Evolutionary conservation across 2,113 vertebrate species (phyloP).

Genomic region (Platanista minor): DNA sequence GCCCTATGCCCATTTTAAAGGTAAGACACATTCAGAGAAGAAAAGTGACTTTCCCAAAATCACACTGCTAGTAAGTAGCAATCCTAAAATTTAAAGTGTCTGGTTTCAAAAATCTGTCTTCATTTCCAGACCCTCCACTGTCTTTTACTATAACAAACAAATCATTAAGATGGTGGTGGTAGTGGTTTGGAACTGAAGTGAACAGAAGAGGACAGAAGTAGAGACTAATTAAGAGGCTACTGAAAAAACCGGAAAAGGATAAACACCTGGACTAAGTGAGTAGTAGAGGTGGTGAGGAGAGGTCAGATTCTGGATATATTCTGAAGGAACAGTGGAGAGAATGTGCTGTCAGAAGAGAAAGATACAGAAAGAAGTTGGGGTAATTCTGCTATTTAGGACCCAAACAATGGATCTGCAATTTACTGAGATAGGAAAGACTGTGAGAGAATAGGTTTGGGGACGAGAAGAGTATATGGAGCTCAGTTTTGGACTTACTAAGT

Average conservation of each 20-base stretch:
- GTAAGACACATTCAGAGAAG: neutral
- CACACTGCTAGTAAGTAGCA: neutral
- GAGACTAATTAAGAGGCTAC: neutral
- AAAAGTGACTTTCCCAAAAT: neutral
- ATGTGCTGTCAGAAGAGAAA: neutral
- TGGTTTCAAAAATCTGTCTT: neutral
- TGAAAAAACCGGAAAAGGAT: neutral
- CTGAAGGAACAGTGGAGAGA: neutral
- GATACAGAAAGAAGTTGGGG: neutral
- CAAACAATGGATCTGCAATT: neutral
- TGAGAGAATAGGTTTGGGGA: neutral
- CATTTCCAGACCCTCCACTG: neutral
- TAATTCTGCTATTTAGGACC: neutral
- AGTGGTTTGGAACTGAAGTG: neutral
- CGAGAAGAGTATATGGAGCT: neutral
- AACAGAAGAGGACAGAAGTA: neutral
- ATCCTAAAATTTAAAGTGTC: neutral
- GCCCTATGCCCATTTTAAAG: neutral
- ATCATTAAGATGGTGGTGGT: neutral
- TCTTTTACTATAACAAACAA: neutral
- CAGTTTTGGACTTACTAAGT: neutral
- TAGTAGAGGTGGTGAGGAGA: neutral
- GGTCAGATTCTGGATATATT: neutral
- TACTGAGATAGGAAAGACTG: neutral
- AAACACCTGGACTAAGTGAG: neutral